Evolutionary conservation across 2,797 vertebrate species (phyloP).

Genomic region (Coregonus sp.): DNA sequence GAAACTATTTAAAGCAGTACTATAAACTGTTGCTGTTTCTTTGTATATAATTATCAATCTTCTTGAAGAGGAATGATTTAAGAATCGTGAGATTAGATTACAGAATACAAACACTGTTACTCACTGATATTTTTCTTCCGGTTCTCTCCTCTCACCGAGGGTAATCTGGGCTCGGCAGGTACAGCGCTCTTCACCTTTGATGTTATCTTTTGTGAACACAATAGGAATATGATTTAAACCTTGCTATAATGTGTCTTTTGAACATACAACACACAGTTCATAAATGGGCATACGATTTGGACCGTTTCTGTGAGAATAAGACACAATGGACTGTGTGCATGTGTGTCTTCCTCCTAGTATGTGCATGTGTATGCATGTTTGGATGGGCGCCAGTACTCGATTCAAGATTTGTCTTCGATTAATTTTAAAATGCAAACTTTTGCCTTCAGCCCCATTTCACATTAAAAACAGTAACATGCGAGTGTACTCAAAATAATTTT

Average conservation of each 20-base stretch:
- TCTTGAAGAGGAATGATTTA: not conserved
- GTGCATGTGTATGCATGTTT: not conserved
- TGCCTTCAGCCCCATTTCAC: not conserved
- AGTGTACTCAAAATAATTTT: not conserved
- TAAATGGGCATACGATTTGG: not conserved
- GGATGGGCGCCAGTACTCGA: not conserved
- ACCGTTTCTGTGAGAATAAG: not conserved
- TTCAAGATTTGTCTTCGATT: not conserved
- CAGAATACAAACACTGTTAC: constrained; percentile 46
- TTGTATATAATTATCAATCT: no score
- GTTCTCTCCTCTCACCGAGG: constrained; percentile 77
- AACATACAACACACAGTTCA: not conserved
- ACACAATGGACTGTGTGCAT: not conserved
- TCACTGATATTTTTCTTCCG: constrained; percentile 91
- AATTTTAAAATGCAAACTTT: not conserved
- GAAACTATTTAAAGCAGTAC: not conserved
- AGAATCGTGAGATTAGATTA: not conserved
- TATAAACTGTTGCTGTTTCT: not conserved
- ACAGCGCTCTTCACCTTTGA: constrained; percentile 83
- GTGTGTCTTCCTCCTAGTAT: no score
- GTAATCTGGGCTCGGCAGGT: constrained; percentile 69
- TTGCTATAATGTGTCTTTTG: not conserved
- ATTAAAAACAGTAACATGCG: not conserved
- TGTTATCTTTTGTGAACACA: constrained; percentile 79
- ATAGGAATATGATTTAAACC: not conserved